Evolutionary conservation across 2,113 vertebrate species (phyloP), one percentile per base, ranked within the genome.

Genomic region (Sceloporus tristichus): DNA sequence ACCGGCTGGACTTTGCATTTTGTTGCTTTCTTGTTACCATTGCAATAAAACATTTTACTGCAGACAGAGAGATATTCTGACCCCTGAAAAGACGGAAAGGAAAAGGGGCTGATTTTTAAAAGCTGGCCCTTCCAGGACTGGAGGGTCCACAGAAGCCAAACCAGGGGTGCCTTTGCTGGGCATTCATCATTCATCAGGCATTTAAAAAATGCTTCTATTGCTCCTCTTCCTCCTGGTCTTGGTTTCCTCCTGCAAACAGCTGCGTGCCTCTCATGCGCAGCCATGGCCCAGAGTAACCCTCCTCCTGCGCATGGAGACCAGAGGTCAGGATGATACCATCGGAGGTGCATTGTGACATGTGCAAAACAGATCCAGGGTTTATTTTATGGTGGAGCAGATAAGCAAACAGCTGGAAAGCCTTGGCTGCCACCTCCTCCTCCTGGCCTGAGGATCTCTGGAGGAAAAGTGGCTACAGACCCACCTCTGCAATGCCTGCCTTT

Each of bases 221-320:
- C 34, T 34, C 34, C 34, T 34, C 34, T 29, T 48, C 38, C 40
- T 25, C 19, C 14, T 2, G 5, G 68, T 66, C 74, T 75, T 2
- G 77, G n/a, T 53, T 59, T 75, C 29, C 48, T 48, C 48, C 56
- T 54, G 3, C 56, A 48, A 75, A 40, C 2, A 16, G 3, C n/a
- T 29, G n/a, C 54, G 59, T 78, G 74, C 71, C 42, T 88, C 29
- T 40, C 80, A 1, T 83, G 34, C 38, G 78, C 54, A 68, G 19
- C 2, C 16, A 21, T 83, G 87, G 40, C 87, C 87, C 53, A 8
- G 76, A 83, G 80, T 88, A 88, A 88, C 87, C 86, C 74, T 65
- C 21, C 71, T 14, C 23, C 34, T 34, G 34, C 9, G 29, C 29
- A 40, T 27, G 1, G 73, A 53, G 62, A 83, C 9, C 80, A 88